These are phyloP conservation scores for Acanthochromis polyacanthus DNA, from an alignment of 2,113 vertebrate species.

Conservation along the genomic window DNA sequence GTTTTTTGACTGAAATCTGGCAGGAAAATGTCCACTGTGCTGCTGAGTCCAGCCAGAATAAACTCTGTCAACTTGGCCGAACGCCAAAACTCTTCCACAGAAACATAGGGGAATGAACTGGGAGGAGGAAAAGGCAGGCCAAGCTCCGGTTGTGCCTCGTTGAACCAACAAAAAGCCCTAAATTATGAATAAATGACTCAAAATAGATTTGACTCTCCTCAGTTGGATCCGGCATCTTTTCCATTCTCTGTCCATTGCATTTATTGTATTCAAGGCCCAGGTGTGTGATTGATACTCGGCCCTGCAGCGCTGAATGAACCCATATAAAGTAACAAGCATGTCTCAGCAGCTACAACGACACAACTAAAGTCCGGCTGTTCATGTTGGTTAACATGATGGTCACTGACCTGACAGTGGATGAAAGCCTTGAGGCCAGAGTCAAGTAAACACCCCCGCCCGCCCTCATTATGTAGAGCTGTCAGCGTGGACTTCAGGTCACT, in stretches of 20 bases:
- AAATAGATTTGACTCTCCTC: conserved; percentile 3
- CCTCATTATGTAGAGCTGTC: conserved; percentile 75
- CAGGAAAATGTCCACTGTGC: conserved; percentile 20
- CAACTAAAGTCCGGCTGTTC: conserved; percentile 32
- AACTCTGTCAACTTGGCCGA: conserved; percentile 30
- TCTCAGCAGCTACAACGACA: conserved; percentile 36
- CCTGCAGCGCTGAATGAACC: conserved; percentile 26
- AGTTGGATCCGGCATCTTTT: not conserved
- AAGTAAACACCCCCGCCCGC: conserved; percentile 55
- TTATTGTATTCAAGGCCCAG: not conserved
- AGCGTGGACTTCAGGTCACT: conserved; percentile 28
- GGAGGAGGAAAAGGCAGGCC: not conserved
- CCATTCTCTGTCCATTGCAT: not conserved
- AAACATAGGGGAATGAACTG: not conserved
- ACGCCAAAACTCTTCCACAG: conserved; percentile 11
- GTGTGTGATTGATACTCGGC: conserved; percentile 25
- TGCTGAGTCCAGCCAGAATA: conserved; percentile 8
- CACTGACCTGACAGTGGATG: conserved; percentile 71
- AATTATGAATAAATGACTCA: conserved; percentile 23
- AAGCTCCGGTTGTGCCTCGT: conserved; percentile 3
- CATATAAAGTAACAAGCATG: conserved; percentile 23
- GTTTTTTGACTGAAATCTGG: conserved; percentile 20
- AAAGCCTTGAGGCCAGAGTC: conserved; percentile 49
- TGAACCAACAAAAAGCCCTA: conserved; percentile 29
- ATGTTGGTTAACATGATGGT: conserved; percentile 61